Evolutionary conservation across 2,888 invertebrate species (phyloP).

Genomic region (Stenodema calcarata): DNA sequence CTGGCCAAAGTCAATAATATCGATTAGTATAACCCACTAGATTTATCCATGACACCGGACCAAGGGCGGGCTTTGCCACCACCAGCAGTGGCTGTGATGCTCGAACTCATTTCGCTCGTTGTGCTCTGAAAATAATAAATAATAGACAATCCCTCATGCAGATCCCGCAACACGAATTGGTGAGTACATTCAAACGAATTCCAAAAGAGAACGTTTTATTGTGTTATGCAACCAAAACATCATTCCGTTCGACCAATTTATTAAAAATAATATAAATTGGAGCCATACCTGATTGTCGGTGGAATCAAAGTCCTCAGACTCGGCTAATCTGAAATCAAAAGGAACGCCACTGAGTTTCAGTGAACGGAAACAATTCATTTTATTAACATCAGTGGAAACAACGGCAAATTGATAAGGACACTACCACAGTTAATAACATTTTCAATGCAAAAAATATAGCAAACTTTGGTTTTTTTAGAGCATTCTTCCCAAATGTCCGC

Average conservation of each 20-base stretch:
- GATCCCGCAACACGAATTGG: too few species aligned
- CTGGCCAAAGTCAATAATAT: too few species aligned
- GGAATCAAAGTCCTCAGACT: constrained; percentile 53
- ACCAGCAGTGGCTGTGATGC: constrained; percentile 35
- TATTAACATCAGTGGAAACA: neutral
- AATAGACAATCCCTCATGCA: neutral
- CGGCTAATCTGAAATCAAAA: constrained; percentile 44
- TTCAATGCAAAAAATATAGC: too few species aligned
- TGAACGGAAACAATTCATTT: neutral
- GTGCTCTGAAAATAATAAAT: constrained; percentile 45
- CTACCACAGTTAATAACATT: too few species aligned
- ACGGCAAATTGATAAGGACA: neutral
- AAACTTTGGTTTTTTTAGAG: too few species aligned
- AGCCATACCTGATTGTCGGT: constrained; percentile 53
- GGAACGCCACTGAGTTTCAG: neutral
- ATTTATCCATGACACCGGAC: constrained; percentile 62
- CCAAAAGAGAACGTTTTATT: too few species aligned
- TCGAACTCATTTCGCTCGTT: constrained; percentile 52
- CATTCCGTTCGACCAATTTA: too few species aligned
- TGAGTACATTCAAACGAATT: too few species aligned
- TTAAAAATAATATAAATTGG: neutral
- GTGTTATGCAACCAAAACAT: too few species aligned
- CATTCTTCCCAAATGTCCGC: too few species aligned
- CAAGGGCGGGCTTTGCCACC: constrained; percentile 67
- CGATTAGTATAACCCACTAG: constrained; percentile 53